Percentiles rank a stretch among this genome's conserved stretches.
These are phyloP conservation scores for Agrypnia vestita DNA, from an alignment of 1,140 invertebrate species.

Conservation along the genomic window DNA sequence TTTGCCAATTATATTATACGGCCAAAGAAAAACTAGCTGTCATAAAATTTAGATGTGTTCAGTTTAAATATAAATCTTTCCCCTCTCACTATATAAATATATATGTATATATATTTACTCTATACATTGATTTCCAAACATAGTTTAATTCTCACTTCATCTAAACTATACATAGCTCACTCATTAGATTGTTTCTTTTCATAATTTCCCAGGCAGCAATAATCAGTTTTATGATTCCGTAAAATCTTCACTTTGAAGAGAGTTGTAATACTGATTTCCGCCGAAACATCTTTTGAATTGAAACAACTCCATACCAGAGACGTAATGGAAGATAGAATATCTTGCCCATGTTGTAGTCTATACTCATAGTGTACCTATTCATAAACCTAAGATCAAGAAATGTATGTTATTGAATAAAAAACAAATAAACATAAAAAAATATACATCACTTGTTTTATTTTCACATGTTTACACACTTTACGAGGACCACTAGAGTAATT, in stretches of 20 bases:
- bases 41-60: conserved; percentile 59
- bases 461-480: conserved; percentile 5
- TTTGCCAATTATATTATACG: conserved; percentile 43
- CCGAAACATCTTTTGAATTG: not conserved
- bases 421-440: conserved; percentile 60
- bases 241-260: conserved; percentile 12
- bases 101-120: not conserved
- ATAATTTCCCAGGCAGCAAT: not conserved
- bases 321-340: conserved; percentile 49
- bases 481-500: not conserved
- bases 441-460: conserved; percentile 38
- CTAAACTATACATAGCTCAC: conserved; percentile 16
- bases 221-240: conserved; percentile 17
- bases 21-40: conserved; percentile 50
- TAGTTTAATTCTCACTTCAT: conserved; percentile 23
- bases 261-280: not conserved
- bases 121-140: conserved; percentile 3
- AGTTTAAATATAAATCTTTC: conserved; percentile 44
- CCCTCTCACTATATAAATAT: conserved; percentile 13
- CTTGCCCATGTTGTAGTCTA: conserved; percentile 60
- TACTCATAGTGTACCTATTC: conserved; percentile 61
- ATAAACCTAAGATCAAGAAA: conserved; percentile 59
- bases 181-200: conserved; percentile 32
- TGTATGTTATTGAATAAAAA: conserved; percentile 62
- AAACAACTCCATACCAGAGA: conserved; percentile 29